These are phyloP conservation scores for Halictus rubicundus DNA, from an alignment of 1,140 invertebrate species.

Conservation along the genomic window DNA sequence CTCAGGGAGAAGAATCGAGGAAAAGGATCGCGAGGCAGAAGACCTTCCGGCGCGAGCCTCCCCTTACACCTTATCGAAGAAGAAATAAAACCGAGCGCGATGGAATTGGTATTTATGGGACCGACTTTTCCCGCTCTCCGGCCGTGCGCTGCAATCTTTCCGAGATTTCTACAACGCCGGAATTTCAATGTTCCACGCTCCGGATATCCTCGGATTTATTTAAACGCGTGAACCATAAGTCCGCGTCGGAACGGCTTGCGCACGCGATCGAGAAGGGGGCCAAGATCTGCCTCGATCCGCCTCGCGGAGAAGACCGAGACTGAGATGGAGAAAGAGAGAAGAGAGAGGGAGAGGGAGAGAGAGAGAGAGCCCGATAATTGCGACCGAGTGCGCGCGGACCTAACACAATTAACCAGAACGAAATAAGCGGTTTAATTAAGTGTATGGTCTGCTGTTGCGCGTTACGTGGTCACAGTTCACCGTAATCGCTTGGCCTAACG, in stretches of 20 bases:
- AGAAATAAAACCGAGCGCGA: constrained; percentile 5
- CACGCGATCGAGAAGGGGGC: background rate
- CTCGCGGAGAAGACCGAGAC: no score
- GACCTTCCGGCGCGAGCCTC: no score
- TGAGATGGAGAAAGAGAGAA: no score
- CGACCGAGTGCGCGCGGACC: background rate
- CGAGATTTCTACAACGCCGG: background rate
- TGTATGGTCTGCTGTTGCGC: constrained; percentile 14
- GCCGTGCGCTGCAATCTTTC: background rate
- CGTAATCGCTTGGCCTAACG: constrained; percentile 14
- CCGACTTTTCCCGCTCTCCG: background rate
- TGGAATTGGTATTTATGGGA: constrained; percentile 49
- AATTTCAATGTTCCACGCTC: constrained; percentile 17
- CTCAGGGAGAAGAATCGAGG: no score
- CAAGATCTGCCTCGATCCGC: no score
- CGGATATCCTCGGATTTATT: no score
- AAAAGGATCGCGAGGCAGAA: no score
- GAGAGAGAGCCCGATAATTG: background rate
- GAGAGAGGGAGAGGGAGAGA: no score
- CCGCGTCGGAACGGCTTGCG: no score
- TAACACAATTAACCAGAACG: constrained; percentile 7
- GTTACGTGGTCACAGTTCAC: constrained; percentile 5
- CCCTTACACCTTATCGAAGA: background rate
- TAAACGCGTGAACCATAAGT: no score
- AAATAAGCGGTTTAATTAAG: constrained; percentile 32